A percentile compares a stretch with the other conserved stretches of the same genome.
Evolutionary conservation across 2,888 invertebrate species (phyloP).

Genomic region (Caenorhabditis drosophilae): DNA sequence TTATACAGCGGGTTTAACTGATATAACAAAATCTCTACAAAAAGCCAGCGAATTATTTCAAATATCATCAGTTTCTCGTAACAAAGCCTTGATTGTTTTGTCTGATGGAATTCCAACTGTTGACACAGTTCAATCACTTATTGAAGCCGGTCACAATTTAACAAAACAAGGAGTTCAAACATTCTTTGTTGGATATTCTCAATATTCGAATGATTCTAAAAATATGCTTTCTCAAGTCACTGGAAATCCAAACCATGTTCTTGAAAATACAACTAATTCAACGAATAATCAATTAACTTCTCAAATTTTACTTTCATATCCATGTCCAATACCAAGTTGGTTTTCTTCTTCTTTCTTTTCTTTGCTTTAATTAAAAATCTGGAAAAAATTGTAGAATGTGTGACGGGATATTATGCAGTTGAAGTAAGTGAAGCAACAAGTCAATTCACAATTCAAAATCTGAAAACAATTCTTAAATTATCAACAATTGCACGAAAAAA

Average conservation of each 20-base stretch:
- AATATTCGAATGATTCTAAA: slow-evolving; percentile 12
- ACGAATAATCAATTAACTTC: slow-evolving; percentile 13
- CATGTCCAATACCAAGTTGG: slow-evolving; percentile 31
- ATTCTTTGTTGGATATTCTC: slow-evolving; percentile 28
- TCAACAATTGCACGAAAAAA: neutral
- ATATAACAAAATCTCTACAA: slow-evolving; percentile 17
- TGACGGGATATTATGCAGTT: slow-evolving; percentile 30
- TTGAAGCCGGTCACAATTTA: slow-evolving; percentile 16
- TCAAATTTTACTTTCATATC: slow-evolving; percentile 18
- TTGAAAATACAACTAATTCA: slow-evolving; percentile 19
- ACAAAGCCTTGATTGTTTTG: slow-evolving; percentile 19
- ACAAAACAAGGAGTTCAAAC: slow-evolving; percentile 6
- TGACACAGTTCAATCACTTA: slow-evolving; percentile 15
- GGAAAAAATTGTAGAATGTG: slow-evolving; percentile 22
- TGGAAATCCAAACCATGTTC: slow-evolving; percentile 17
- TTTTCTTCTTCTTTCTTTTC: neutral
- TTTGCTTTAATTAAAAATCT: neutral
- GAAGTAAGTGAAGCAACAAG: slow-evolving; percentile 32
- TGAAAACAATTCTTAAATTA: slow-evolving; percentile 11
- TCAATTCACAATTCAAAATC: slow-evolving; percentile 14
- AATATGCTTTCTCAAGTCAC: slow-evolving; percentile 21
- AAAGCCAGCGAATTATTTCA: slow-evolving; percentile 9
- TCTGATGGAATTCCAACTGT: slow-evolving; percentile 37
- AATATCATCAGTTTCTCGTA: neutral
- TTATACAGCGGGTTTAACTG: slow-evolving; percentile 30